Conservation (phyloP, 2,797 vertebrate genomes). For the Hydrocynus forskahlii region DNA sequence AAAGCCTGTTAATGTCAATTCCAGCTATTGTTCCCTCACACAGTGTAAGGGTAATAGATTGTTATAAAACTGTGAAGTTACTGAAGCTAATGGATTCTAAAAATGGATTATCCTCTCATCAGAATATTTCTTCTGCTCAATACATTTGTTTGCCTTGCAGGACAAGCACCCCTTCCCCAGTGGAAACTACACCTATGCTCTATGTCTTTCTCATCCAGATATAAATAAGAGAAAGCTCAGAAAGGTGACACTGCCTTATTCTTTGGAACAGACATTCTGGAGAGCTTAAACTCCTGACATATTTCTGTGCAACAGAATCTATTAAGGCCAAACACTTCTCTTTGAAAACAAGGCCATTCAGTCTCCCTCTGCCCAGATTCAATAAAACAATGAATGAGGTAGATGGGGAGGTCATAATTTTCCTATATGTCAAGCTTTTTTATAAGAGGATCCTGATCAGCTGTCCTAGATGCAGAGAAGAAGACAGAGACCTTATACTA, state of each 20-base stretch:
- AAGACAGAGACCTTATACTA: constrained; percentile 61
- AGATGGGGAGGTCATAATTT: constrained; percentile 60
- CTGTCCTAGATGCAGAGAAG: constrained; percentile 45
- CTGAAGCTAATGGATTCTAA: too few species aligned
- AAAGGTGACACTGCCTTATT: background rate
- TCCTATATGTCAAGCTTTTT: constrained; percentile 53
- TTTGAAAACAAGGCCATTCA: constrained; percentile 66
- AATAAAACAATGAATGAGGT: constrained; percentile 45
- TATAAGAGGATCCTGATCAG: constrained; percentile 59
- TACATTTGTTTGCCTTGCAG: too few species aligned
- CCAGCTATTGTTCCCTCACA: too few species aligned
- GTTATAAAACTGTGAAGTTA: too few species aligned
- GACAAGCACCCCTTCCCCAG: too few species aligned
- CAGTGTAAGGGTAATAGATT: too few species aligned
- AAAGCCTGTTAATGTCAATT: too few species aligned
- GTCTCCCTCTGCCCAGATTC: constrained; percentile 57
- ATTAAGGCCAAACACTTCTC: constrained; percentile 56
- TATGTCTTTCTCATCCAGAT: too few species aligned
- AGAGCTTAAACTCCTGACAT: constrained; percentile 26
- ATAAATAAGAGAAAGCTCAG: background rate
- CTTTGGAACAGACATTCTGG: background rate
- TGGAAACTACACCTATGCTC: too few species aligned
- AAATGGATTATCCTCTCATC: too few species aligned
- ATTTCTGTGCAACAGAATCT: constrained; percentile 29
- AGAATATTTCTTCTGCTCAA: too few species aligned